Evolutionary conservation across 1,140 invertebrate genomes (phyloP).

Genomic region (Lepidurus packardi): DNA sequence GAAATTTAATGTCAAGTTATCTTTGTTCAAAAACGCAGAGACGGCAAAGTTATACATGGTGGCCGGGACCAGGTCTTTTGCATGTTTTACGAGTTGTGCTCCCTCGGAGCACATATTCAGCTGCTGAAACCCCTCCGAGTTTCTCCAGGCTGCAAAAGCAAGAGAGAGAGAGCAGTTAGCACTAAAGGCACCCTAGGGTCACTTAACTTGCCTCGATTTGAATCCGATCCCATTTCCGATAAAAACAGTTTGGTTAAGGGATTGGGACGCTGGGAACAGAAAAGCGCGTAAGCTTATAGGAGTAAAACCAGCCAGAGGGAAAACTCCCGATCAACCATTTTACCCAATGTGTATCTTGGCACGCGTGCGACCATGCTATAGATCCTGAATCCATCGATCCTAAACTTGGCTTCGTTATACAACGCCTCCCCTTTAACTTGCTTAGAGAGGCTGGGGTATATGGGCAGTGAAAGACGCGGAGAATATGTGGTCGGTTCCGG

Average conservation of each 20-base stretch:
- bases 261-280: conserved; percentile 8
- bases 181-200: conserved; percentile 20
- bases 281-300: conserved; percentile 11
- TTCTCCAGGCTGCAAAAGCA: not conserved
- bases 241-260: conserved; percentile 22
- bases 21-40: conserved; percentile 14
- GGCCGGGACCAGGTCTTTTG: conserved; percentile 20
- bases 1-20: conserved; percentile 20
- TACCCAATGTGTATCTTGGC: not conserved
- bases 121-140: not conserved
- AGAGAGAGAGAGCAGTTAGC: conserved; percentile 21
- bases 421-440: not conserved
- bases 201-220: conserved; percentile 21
- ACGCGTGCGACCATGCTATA: not conserved
- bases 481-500: not conserved
- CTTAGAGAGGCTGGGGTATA: not conserved
- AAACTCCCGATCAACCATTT: not conserved
- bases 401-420: not conserved
- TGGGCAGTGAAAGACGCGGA: not conserved
- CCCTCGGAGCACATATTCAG: not conserved
- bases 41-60: conserved; percentile 13
- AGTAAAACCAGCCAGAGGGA: not conserved
- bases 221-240: conserved; percentile 19
- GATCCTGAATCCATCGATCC: not conserved
- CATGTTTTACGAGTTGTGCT: conserved; percentile 19